A percentile compares a stretch with the other conserved stretches of the same genome.
Evolutionary conservation across 2,113 vertebrate genomes (phyloP).

Genomic region (Hemiprocne comata): DNA sequence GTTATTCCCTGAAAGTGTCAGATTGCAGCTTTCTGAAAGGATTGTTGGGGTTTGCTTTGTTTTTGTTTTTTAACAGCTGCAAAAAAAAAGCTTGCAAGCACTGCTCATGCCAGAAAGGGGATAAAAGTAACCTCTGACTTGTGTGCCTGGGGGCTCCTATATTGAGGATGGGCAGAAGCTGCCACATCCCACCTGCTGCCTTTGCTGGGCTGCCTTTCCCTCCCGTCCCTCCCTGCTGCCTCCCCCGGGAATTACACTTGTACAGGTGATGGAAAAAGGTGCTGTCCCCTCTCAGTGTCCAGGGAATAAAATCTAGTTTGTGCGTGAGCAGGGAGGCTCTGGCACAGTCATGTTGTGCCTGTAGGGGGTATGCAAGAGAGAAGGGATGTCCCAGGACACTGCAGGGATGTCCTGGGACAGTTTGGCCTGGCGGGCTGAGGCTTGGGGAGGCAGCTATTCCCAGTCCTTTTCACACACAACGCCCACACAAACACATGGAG

Average conservation of each 20-base stretch:
- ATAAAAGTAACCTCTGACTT: neutral
- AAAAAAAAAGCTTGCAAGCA: neutral
- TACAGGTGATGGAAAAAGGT: neutral
- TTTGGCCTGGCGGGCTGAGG: neutral
- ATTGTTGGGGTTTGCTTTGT: neutral
- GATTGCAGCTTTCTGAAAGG: neutral
- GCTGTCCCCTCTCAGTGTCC: neutral
- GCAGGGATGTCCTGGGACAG: neutral
- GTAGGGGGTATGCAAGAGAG: neutral
- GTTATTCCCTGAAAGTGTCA: neutral
- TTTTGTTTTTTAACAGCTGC: too few relatives aligned
- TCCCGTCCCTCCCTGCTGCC: neutral
- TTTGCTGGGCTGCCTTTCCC: neutral
- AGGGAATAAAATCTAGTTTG: neutral
- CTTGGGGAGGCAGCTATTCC: neutral
- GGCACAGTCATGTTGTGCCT: neutral
- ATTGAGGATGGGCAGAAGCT: neutral
- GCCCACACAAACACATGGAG: neutral
- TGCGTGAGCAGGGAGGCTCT: neutral
- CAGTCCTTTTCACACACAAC: neutral
- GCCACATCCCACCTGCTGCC: neutral
- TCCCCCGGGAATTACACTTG: neutral
- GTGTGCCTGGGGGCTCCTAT: neutral
- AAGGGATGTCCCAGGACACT: neutral
- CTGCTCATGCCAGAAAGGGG: neutral